Evolutionary conservation across 2,113 vertebrate genomes (phyloP).

Genomic region (Rhineura floridana): DNA sequence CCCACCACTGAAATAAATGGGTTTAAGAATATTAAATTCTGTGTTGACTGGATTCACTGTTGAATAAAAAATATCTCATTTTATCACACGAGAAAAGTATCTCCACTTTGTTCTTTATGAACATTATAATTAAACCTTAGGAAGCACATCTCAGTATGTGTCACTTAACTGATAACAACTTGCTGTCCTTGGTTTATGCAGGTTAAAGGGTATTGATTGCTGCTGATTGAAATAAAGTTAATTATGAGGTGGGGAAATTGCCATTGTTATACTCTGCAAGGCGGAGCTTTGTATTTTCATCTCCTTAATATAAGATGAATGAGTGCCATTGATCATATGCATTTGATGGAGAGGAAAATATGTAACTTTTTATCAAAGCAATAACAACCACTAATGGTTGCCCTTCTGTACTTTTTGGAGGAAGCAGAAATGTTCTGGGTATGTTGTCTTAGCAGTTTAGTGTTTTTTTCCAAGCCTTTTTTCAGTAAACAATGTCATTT

Average conservation of each 20-base stretch:
- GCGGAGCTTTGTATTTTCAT: conserved; percentile 15
- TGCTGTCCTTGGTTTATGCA: conserved; percentile 8
- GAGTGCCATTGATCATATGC: conserved; percentile 8
- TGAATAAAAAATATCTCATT: neutral
- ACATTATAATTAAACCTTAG: neutral
- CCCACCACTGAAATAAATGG: neutral
- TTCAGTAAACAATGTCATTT: neutral
- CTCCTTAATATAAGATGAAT: conserved; percentile 18
- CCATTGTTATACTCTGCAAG: neutral
- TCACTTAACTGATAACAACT: conserved; percentile 43
- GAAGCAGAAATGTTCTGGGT: neutral
- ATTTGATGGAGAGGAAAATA: neutral
- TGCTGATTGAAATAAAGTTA: conserved; percentile 45
- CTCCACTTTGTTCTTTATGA: neutral
- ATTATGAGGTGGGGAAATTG: conserved; percentile 30
- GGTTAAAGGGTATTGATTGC: conserved; percentile 54
- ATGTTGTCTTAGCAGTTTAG: neutral
- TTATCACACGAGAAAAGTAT: neutral
- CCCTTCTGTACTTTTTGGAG: neutral
- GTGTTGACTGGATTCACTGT: neutral
- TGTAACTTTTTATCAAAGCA: conserved; percentile 15
- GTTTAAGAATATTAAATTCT: neutral
- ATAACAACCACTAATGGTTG: neutral
- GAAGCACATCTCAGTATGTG: conserved; percentile 18
- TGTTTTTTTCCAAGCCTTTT: fast-evolving